A percentile compares a stretch with the other conserved stretches of the same genome.
These are phyloP conservation scores for Panthera leo DNA, from an alignment of 2,113 vertebrate genomes.

Conservation along the genomic window DNA sequence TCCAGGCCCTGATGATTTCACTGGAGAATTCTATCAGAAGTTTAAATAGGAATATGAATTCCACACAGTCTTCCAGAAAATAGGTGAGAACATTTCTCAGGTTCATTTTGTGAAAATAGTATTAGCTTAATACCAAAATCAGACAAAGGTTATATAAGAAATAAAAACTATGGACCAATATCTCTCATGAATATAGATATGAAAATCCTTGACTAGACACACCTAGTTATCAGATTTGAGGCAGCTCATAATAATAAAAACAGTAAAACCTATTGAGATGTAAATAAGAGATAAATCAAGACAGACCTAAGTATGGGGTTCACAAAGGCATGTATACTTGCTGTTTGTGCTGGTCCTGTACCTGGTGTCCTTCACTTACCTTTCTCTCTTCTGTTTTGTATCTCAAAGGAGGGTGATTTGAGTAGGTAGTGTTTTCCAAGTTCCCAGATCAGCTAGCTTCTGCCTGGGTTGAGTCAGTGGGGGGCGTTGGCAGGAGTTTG, in stretches of 20 bases:
- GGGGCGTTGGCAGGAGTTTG: not conserved
- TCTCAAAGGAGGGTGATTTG: not conserved
- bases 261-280: not conserved
- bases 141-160: not conserved
- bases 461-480: not conserved
- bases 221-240: not conserved
- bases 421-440: not conserved
- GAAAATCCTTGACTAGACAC: not conserved
- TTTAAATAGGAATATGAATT: not conserved
- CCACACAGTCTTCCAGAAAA: not conserved
- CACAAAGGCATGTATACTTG: not conserved
- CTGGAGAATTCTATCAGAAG: not conserved
- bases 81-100: not conserved
- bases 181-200: not conserved
- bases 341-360: not conserved
- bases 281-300: conserved; percentile 13
- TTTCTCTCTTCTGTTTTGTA: not conserved
- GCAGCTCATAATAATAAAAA: not conserved
- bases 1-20: not conserved
- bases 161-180: not conserved
- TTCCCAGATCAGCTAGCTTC: not conserved
- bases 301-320: not conserved
- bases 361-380: not conserved
- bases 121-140: not conserved
- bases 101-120: not conserved